A percentile compares a stretch with the other conserved stretches of the same genome.
These are phyloP conservation scores for Rutpela maculata DNA, from an alignment of 2,888 invertebrate genomes.

Conservation along the genomic window DNA sequence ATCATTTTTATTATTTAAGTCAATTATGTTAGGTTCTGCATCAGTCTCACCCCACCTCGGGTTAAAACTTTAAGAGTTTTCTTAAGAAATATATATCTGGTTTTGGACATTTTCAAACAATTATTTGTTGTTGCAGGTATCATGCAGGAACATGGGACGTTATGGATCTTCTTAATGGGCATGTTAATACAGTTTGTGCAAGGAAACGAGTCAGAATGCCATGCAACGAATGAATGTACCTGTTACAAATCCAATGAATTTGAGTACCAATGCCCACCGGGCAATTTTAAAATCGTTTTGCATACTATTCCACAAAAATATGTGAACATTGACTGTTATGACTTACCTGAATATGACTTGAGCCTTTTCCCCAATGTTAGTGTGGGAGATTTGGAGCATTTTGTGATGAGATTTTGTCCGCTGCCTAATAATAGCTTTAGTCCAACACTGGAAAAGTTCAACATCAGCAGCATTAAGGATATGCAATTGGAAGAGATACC, in stretches of 20 bases:
- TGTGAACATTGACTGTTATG: constrained; percentile 55
- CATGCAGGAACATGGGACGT: not conserved
- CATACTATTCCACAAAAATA: constrained; percentile 45
- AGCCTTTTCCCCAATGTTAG: constrained; percentile 74
- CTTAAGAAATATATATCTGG: too few relatives aligned
- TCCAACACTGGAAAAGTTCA: constrained; percentile 74
- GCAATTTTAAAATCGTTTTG: constrained; percentile 42
- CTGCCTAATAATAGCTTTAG: constrained; percentile 74
- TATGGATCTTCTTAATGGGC: not conserved
- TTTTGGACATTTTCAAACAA: too few relatives aligned
- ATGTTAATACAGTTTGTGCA: not conserved
- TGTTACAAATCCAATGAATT: constrained; percentile 54
- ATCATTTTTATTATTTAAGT: too few relatives aligned
- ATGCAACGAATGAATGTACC: constrained; percentile 45
- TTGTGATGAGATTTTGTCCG: constrained; percentile 77
- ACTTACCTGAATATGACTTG: constrained; percentile 66
- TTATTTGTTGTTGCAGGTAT: constrained; percentile 25
- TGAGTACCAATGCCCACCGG: constrained; percentile 59
- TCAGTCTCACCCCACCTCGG: too few relatives aligned
- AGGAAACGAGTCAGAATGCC: not conserved
- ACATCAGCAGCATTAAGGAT: constrained; percentile 67
- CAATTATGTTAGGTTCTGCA: too few relatives aligned
- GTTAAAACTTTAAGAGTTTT: too few relatives aligned
- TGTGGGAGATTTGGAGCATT: constrained; percentile 74
- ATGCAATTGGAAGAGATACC: constrained; percentile 49